These are phyloP conservation scores for Gobionotothen gibberifrons DNA, from an alignment of 2,797 vertebrate species.

Conservation along the genomic window DNA sequence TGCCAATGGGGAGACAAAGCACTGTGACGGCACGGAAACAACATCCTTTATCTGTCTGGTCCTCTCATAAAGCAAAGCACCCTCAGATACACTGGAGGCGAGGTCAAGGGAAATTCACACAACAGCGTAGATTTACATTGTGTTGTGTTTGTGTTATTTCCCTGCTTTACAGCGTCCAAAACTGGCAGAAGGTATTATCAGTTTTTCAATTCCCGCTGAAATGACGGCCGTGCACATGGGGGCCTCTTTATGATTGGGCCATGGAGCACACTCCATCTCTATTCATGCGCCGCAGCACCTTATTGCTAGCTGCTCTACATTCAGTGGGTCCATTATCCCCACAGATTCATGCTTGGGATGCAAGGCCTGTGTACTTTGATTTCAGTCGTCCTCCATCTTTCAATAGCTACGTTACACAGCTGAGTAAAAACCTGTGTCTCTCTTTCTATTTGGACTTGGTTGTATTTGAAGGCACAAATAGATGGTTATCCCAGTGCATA, in stretches of 20 bases:
- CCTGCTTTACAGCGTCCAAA: not conserved
- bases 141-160: slow-evolving; percentile 20
- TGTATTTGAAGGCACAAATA: slow-evolving; percentile 25
- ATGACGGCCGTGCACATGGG: slow-evolving; percentile 19
- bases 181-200: slow-evolving; percentile 27
- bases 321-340: slow-evolving; percentile 61
- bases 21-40: slow-evolving; percentile 60
- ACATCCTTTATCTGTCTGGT: slow-evolving; percentile 58
- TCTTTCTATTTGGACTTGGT: slow-evolving; percentile 11
- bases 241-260: slow-evolving; percentile 40
- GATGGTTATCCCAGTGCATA: slow-evolving; percentile 25
- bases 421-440: slow-evolving; percentile 21
- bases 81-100: slow-evolving; percentile 6
- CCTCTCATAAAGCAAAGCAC: slow-evolving; percentile 30
- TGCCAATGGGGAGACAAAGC: slow-evolving; percentile 64
- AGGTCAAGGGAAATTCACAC: slow-evolving; percentile 32
- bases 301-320: slow-evolving; percentile 61
- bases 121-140: not conserved
- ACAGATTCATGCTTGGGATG: slow-evolving; percentile 63
- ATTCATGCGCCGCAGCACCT: slow-evolving; percentile 53
- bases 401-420: slow-evolving; percentile 48
- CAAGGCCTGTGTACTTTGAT: slow-evolving; percentile 64
- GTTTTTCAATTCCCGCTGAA: slow-evolving; percentile 45
- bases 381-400: slow-evolving; percentile 37
- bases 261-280: slow-evolving; percentile 48